phyloP scores from a whole-genome alignment of 2,888 invertebrate species.

The Stictocephala bisonia region DNA sequence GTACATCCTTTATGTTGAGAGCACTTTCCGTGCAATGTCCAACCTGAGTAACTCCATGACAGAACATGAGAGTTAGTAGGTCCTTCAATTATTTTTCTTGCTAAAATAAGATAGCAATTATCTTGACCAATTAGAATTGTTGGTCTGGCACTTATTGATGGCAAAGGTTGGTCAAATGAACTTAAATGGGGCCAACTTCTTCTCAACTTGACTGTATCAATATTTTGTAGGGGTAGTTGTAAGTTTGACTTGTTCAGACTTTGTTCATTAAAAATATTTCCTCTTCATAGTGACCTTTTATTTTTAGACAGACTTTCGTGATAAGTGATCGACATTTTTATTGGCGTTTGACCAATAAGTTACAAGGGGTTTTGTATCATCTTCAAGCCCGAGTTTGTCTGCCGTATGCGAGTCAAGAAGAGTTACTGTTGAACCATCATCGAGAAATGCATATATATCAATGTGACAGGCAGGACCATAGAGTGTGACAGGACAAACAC shows the following conservation, averaged over 20 bases:
- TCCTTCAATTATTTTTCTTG: background rate
- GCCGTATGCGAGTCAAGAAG: background rate
- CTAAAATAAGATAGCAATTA: background rate
- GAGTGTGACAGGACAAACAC: background rate
- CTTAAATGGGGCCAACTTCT: background rate
- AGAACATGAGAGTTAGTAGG: background rate
- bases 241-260: background rate
- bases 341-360: slow-evolving; percentile 1
- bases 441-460: slow-evolving; percentile 16
- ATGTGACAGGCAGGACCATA: slow-evolving; percentile 2
- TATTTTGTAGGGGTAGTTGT: background rate
- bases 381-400: slow-evolving; percentile 2
- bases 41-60: background rate
- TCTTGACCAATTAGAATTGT: slow-evolving; percentile 23
- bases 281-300: slow-evolving; percentile 5
- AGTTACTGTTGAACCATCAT: slow-evolving; percentile 24
- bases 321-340: background rate
- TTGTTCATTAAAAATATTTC: background rate
- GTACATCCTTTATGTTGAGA: background rate
- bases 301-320: background rate
- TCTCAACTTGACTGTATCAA: slow-evolving; percentile 2
- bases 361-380: background rate
- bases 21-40: no score
- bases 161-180: background rate
- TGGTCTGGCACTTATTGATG: background rate